Base-by-base conservation (phyloP, 2,888 invertebrate species). In the Eupsilia transversa region DNA sequence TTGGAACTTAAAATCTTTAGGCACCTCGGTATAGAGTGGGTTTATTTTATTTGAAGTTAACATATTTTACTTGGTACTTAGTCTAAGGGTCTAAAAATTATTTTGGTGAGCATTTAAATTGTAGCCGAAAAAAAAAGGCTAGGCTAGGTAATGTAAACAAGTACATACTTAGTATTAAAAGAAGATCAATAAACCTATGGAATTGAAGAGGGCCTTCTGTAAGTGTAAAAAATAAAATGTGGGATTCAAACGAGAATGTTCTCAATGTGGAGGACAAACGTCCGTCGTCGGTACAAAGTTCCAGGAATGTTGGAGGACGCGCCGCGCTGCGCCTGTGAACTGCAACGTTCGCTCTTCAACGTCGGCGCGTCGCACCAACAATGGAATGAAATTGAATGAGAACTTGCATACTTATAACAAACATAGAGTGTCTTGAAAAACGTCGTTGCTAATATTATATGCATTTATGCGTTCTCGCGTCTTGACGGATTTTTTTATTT, bases 381-480 rank as follows among this genome's bases (percentile, higher is more conserved):
- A 89, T 89, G 85, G 87, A 88, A 88, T 87, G 85, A 88, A 89
- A 90, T 89, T 89, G 85, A 91, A 91, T 89, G 88, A 89, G 85
- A 88, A 87, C 89, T 87, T 81, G 70, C 79, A 85, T 85, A 82
- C 74, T 72, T 85, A 81, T 67, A 75, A 76, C 77, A 79, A 78
- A 72, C 77, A 80, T 66, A 87, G 57, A 78, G 57, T 66, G 67
- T 72, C 46, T 76, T 75, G 66, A 66, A 76, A 63, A 66, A 74
- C 61, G 57, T 68, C 65, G 61, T 67, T 60, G 80, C 79, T 72
- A 66, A 83, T 84, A 80, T 79, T 66, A 46, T 59, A 84, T 85
- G 74, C 79, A 86, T 86, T 80, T 86, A 86, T 86, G 80, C 80
- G 66, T 46, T 79, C 64, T 65, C 56, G 54, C 63, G 43, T 74